A percentile compares a stretch with the other conserved stretches of the same genome.
phyloP scores from a whole-genome alignment of 1,140 invertebrate species.

The Coptotermes formosanus region DNA sequence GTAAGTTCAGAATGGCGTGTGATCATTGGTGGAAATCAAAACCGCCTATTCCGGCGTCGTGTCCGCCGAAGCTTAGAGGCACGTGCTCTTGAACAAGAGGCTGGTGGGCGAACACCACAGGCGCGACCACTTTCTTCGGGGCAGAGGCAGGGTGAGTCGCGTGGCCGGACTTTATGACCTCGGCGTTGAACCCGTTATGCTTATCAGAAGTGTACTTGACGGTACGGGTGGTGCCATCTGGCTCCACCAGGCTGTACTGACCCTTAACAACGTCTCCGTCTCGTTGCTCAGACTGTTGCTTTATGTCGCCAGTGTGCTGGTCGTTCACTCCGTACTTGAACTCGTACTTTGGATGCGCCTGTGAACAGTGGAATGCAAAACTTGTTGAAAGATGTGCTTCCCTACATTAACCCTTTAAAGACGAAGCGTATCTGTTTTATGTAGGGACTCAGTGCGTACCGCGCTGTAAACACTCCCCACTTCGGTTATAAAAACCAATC shows the following conservation, averaged over 20 bases:
- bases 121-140: background rate
- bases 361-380: background rate
- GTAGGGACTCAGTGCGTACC: too few relatives aligned
- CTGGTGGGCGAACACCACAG: background rate
- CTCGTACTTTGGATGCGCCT: background rate
- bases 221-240: slow-evolving; percentile 28
- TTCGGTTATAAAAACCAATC: too few relatives aligned
- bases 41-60: background rate
- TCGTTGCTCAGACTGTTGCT: slow-evolving; percentile 32
- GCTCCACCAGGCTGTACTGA: background rate
- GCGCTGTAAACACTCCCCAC: too few relatives aligned
- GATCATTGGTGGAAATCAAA: slow-evolving; percentile 1
- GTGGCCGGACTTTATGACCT: background rate
- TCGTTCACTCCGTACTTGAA: background rate
- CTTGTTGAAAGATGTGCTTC: too few relatives aligned
- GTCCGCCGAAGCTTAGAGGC: background rate
- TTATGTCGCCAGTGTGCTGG: background rate
- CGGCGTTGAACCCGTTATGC: background rate
- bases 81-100: background rate
- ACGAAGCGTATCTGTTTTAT: too few relatives aligned
- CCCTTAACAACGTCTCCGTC: background rate
- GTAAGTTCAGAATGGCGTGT: background rate
- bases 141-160: background rate
- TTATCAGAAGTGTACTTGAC: slow-evolving; percentile 25
- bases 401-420: too few relatives aligned